Conservation (phyloP, 2,113 vertebrate genomes). For the Candoia aspera region DNA sequence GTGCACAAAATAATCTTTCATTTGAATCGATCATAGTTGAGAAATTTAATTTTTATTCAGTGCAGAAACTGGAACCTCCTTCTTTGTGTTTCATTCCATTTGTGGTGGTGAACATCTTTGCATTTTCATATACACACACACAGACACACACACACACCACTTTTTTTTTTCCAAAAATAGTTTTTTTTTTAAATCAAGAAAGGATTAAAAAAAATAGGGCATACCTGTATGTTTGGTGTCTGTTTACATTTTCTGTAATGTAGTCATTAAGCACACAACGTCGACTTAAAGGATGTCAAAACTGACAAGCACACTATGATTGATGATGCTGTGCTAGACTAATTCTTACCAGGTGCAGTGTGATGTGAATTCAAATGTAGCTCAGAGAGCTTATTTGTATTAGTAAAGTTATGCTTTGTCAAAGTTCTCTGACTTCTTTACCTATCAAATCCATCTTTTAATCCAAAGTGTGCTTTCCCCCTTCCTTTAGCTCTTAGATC, state of each 20-base stretch:
- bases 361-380: constrained; percentile 82
- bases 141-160: background rate
- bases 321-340: constrained; percentile 83
- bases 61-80: constrained; percentile 32
- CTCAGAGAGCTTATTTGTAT: constrained; percentile 76
- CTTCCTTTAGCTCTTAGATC: constrained; percentile 41
- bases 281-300: constrained; percentile 83
- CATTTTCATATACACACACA: background rate
- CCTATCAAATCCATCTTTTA: constrained; percentile 69
- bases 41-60: constrained; percentile 21
- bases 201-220: constrained; percentile 58
- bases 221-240: constrained; percentile 80
- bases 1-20: background rate
- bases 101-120: background rate
- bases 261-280: constrained; percentile 82
- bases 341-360: constrained; percentile 87
- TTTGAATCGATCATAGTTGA: constrained; percentile 9
- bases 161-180: background rate
- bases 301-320: constrained; percentile 82
- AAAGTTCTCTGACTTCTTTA: constrained; percentile 70
- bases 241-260: constrained; percentile 86
- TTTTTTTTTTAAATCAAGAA: constrained; percentile 50
- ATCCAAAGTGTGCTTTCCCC: constrained; percentile 55
- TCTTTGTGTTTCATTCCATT: constrained; percentile 8
- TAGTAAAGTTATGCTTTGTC: constrained; percentile 77